phyloP scores from a whole-genome alignment of 2,113 vertebrate species.

The Grantiella picta region DNA sequence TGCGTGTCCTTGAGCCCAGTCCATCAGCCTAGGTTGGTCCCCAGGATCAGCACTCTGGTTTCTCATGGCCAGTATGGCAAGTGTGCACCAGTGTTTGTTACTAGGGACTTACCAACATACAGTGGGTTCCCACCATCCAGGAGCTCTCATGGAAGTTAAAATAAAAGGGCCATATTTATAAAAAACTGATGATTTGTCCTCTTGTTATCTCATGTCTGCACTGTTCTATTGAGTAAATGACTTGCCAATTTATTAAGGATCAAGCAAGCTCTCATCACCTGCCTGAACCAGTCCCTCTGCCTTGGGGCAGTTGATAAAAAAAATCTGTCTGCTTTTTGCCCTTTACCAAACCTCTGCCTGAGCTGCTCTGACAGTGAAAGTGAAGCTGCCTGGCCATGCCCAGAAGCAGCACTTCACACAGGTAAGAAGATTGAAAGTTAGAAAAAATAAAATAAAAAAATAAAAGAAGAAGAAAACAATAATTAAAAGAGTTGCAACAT shows the following conservation, averaged over 20 bases:
- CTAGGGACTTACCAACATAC: background rate
- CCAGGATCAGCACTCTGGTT: background rate
- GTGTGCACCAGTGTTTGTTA: rapidly evolving
- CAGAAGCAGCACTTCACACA: background rate
- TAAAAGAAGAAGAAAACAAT: background rate
- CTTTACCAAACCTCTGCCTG: background rate
- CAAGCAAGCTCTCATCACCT: background rate
- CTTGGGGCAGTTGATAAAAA: background rate
- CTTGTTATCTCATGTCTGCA: background rate
- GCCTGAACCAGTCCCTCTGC: background rate
- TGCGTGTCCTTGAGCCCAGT: background rate
- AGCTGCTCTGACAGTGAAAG: background rate
- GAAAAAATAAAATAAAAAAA: background rate
- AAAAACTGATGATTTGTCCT: background rate
- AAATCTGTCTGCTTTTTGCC: background rate
- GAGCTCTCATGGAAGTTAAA: background rate
- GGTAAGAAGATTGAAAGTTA: background rate
- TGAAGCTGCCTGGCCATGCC: background rate
- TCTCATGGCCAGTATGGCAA: background rate
- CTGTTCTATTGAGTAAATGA: background rate
- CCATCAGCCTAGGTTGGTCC: background rate
- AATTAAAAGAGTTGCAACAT: background rate
- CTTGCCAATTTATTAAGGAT: background rate
- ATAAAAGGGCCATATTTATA: background rate
- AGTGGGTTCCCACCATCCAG: background rate